Evolutionary conservation across 2,888 invertebrate genomes (phyloP).

Genomic region (Idaea aversata): DNA sequence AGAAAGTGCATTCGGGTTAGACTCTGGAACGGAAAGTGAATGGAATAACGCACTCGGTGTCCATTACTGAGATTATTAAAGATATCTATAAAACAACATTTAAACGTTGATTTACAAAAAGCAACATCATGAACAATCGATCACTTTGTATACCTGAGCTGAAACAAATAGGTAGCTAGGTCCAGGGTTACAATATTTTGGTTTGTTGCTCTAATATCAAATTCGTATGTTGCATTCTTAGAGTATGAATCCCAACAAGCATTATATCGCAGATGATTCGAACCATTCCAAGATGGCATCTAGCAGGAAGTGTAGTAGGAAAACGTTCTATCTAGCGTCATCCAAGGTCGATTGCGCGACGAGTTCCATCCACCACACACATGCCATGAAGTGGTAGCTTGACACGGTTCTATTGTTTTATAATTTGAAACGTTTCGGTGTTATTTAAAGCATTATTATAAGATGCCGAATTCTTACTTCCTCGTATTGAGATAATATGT

Average conservation of each 20-base stretch:
- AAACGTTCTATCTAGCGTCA: slow-evolving; percentile 67
- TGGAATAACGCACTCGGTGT: slow-evolving; percentile 37
- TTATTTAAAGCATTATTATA: slow-evolving; percentile 32
- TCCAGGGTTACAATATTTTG: too few species aligned
- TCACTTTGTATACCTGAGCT: too few species aligned
- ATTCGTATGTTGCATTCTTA: slow-evolving; percentile 2
- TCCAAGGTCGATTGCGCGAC: slow-evolving; percentile 66
- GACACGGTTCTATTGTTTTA: slow-evolving; percentile 56
- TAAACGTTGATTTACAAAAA: too few species aligned
- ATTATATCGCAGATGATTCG: slow-evolving; percentile 21
- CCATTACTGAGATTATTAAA: slow-evolving; percentile 60
- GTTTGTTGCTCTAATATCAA: slow-evolving; percentile 11
- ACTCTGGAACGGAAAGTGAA: slow-evolving; percentile 50
- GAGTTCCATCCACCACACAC: slow-evolving; percentile 56
- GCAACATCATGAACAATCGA: too few species aligned
- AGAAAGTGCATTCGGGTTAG: slow-evolving; percentile 67
- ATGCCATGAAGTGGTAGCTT: slow-evolving; percentile 47
- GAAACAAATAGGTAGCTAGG: too few species aligned
- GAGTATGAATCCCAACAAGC: not conserved
- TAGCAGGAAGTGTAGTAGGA: slow-evolving; percentile 77
- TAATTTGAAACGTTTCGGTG: slow-evolving; percentile 56
- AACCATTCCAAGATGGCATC: slow-evolving; percentile 64
- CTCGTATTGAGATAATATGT: slow-evolving; percentile 15
- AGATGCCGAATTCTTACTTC: slow-evolving; percentile 24
- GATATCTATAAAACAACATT: slow-evolving; percentile 5